Conservation (phyloP, 1,140 invertebrate genomes). For the Drosophila repletoides region DNA sequence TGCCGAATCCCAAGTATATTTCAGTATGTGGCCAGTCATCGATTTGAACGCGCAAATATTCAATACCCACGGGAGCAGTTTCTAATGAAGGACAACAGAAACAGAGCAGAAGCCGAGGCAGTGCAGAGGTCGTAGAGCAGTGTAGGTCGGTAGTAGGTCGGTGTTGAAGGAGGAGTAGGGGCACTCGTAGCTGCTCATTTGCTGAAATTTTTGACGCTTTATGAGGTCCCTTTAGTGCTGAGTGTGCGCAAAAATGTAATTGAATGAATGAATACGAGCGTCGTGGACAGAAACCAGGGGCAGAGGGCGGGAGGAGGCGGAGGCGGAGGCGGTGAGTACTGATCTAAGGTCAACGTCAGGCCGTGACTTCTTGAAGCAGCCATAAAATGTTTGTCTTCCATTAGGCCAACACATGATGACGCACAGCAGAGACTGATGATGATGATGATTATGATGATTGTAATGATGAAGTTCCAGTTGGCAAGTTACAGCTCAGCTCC, state of each 20-base stretch:
- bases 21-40: conserved; percentile 54
- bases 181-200: conserved; percentile 64
- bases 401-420: conserved; percentile 62
- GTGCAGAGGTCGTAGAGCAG: background rate
- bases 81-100: conserved; percentile 70
- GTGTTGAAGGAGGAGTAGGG: background rate
- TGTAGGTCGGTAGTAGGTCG: background rate
- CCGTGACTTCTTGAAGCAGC: conserved; percentile 31
- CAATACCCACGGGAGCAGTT: conserved; percentile 66
- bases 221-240: conserved; percentile 80
- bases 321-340: background rate
- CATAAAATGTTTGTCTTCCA: conserved; percentile 79
- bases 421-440: conserved; percentile 4
- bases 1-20: too few relatives aligned
- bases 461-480: background rate
- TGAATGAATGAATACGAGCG: conserved; percentile 58
- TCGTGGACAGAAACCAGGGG: too few relatives aligned
- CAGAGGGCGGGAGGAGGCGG: background rate
- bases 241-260: conserved; percentile 80
- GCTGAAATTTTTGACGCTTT: conserved; percentile 76
- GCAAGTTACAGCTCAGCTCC: conserved; percentile 11
- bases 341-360: conserved; percentile 43
- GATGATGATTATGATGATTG: conserved; percentile 3
- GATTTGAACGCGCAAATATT: conserved; percentile 56
- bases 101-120: background rate